These are phyloP conservation scores for Enteromius fasciolatus DNA, from an alignment of 2,797 vertebrate species.

Conservation along the genomic window DNA sequence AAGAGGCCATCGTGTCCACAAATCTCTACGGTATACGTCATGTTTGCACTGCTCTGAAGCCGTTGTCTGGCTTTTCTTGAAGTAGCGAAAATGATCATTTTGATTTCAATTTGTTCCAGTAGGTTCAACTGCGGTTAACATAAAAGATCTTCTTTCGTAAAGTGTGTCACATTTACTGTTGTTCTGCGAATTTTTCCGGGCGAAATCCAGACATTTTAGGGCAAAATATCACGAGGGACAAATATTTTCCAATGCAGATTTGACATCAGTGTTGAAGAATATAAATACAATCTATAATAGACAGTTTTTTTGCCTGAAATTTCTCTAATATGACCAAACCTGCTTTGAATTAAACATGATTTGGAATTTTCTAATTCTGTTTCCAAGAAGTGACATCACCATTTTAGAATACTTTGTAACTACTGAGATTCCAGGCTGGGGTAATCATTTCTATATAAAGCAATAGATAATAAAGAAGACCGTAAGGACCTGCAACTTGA, in stretches of 20 bases:
- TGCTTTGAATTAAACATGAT: background rate
- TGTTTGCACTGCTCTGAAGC: conserved; percentile 34
- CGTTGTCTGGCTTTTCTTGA: conserved; percentile 12
- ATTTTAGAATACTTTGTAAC: conserved; percentile 44
- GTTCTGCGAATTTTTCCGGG: background rate
- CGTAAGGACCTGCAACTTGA: conserved; percentile 30
- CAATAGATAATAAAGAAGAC: conserved; percentile 43
- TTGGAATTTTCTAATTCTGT: conserved; percentile 3
- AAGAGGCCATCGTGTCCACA: background rate
- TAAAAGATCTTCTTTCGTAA: background rate
- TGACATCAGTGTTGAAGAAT: background rate
- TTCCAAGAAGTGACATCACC: background rate
- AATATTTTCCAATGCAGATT: background rate
- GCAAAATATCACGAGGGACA: background rate
- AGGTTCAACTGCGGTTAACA: background rate
- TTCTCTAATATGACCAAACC: background rate
- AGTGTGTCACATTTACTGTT: background rate
- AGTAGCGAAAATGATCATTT: background rate
- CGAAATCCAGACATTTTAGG: background rate
- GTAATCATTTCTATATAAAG: conserved; percentile 30
- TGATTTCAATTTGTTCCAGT: background rate
- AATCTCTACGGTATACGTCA: background rate
- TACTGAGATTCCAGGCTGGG: conserved; percentile 46
- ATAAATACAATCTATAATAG: background rate
- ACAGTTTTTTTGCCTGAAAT: background rate